Evolutionary conservation across 1,140 invertebrate species (phyloP), one percentile per base, ranked within the genome.

Genomic region (Bombus difficillimus): DNA sequence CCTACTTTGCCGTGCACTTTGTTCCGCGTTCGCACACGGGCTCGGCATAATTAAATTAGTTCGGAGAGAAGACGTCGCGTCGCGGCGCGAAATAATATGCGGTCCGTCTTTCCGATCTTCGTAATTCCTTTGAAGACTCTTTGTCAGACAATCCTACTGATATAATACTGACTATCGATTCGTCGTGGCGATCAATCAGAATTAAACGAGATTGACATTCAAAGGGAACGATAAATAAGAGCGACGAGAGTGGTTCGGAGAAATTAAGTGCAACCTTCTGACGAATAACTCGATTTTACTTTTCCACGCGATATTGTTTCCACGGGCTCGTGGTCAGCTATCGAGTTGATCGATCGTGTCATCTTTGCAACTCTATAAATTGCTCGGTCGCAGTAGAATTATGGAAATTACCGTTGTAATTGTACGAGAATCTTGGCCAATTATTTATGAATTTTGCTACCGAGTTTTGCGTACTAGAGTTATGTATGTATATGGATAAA

Each of bases 1-100:
- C 59, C 72, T 69, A 59, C 81, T 85, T 84, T 77, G 68, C 66
- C 22, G 12, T 22, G 39, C 72, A n/a, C 37, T 47, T 83, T 43
- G 59, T 74, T 69, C 47, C n/a, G 10, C 22, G 8, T 22, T 32
- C 59, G 39, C 64, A 59, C 53, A n/a, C 69, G 69, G 62, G 59
- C 59, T 13, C 53, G 74, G 72, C 2, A 39, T 90, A 89, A 90
- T 90, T 86, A 80, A 90, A 90, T 90, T 90, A 83, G 69, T 88
- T 82, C 47, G n/a, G 32, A 57, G 88, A 82, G 84, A 69, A 64
- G 71, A 86, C 62, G 72, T 80, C 74, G 62, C 43, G 34, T 77
- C 74, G 53, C 62, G 53, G 74, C 57, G 59, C 59, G 71, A 87
- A 87, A 87, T 83, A 87, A 84, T 84, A 78, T 37, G 62, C 64